Evolutionary conservation across 2,797 vertebrate genomes (phyloP).

Genomic region (Acomys russatus): DNA sequence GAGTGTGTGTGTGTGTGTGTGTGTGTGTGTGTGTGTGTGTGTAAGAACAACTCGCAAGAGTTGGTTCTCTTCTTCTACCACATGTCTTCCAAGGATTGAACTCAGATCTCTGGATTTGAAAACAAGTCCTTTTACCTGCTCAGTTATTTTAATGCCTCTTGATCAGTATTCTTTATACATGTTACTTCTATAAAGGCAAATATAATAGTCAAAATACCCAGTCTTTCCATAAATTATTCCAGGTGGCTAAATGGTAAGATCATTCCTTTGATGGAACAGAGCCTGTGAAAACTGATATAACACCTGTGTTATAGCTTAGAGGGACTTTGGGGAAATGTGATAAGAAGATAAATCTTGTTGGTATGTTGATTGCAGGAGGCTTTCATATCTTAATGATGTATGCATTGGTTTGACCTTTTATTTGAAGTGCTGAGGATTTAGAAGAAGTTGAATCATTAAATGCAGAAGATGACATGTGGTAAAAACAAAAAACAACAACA

Average conservation of each 20-base stretch:
- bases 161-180: conserved; percentile 30
- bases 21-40: neutral
- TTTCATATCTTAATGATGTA: conserved; percentile 61
- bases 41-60: neutral
- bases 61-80: neutral
- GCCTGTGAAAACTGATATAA: conserved; percentile 3
- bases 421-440: conserved; percentile 42
- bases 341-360: conserved; percentile 53
- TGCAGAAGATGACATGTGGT: neutral
- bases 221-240: conserved; percentile 56
- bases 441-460: conserved; percentile 25
- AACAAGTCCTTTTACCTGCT: neutral
- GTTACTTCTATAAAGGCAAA: conserved; percentile 38
- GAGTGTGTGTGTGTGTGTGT: neutral
- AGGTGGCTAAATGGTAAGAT: conserved; percentile 16
- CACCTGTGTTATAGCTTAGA: neutral
- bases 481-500: neutral
- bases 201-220: neutral
- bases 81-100: neutral
- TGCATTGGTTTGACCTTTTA: conserved; percentile 31
- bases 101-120: neutral
- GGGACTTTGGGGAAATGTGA: neutral
- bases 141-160: neutral
- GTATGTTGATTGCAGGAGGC: conserved; percentile 29
- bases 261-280: conserved; percentile 28